These are phyloP conservation scores for Parapsyche elsis DNA, from an alignment of 1,140 invertebrate species.

Conservation along the genomic window DNA sequence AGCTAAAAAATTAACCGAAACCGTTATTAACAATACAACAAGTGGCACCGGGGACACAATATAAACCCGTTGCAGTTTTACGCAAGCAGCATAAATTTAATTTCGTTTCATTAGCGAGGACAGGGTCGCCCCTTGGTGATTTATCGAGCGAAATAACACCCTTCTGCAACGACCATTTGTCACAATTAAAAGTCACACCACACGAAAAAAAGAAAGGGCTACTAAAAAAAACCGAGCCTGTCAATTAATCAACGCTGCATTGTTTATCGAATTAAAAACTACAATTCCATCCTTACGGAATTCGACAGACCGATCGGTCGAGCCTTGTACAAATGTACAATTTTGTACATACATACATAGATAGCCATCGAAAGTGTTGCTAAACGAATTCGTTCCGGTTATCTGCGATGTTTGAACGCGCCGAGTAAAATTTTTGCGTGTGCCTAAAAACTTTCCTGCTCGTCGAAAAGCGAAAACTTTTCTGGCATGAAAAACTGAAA, in stretches of 20 bases:
- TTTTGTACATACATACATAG: no score
- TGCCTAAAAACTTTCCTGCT: not conserved
- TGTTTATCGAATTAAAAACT: no score
- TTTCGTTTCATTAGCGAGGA: conserved; percentile 37
- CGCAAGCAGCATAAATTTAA: conserved; percentile 24
- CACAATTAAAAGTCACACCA: conserved; percentile 28
- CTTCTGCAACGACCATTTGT: conserved; percentile 16
- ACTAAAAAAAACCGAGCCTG: not conserved
- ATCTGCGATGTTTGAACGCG: no score
- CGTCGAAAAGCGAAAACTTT: no score
- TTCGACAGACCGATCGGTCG: no score
- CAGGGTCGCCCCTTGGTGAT: conserved; percentile 11
- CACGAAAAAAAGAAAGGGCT: not conserved
- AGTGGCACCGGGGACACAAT: not conserved
- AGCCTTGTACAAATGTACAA: no score
- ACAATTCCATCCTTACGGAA: no score
- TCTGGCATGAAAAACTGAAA: not conserved
- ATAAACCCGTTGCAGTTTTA: conserved; percentile 24
- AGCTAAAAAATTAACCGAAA: no score
- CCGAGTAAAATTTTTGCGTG: not conserved
- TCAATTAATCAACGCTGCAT: no score
- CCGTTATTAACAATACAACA: conserved; percentile 2
- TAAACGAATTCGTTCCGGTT: no score
- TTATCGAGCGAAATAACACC: conserved; percentile 25
- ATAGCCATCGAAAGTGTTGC: no score